phyloP scores from a whole-genome alignment of 2,113 vertebrate species.

The Microcebus tavaratra region DNA sequence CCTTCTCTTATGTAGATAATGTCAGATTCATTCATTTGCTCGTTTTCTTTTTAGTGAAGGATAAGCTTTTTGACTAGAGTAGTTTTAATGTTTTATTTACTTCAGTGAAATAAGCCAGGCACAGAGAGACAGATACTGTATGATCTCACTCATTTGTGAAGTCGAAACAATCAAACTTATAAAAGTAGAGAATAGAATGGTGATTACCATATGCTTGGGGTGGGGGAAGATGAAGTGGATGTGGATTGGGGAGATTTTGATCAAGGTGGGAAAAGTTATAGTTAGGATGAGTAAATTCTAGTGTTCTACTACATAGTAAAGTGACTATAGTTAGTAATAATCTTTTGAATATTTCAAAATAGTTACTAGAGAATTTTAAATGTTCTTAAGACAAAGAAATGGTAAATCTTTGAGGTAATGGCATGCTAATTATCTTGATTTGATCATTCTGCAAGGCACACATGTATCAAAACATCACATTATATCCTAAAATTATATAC shows the following conservation, averaged over 20 bases:
- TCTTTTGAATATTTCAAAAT: background rate
- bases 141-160: background rate
- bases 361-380: background rate
- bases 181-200: background rate
- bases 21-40: background rate
- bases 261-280: background rate
- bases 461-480: background rate
- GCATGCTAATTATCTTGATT: background rate
- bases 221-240: background rate
- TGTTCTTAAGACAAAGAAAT: background rate
- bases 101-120: background rate
- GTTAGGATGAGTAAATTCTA: background rate
- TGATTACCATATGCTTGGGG: background rate
- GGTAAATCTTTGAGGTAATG: background rate
- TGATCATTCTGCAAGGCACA: background rate
- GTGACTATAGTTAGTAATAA: background rate
- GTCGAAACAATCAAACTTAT: background rate
- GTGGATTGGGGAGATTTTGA: background rate
- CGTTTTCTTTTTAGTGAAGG: background rate
- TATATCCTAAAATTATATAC: background rate
- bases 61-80: background rate
- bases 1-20: background rate
- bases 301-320: background rate
- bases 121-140: background rate
- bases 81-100: background rate